Base-by-base conservation (phyloP, 2,797 vertebrate species). In the Lycodopsis pacificus region DNA sequence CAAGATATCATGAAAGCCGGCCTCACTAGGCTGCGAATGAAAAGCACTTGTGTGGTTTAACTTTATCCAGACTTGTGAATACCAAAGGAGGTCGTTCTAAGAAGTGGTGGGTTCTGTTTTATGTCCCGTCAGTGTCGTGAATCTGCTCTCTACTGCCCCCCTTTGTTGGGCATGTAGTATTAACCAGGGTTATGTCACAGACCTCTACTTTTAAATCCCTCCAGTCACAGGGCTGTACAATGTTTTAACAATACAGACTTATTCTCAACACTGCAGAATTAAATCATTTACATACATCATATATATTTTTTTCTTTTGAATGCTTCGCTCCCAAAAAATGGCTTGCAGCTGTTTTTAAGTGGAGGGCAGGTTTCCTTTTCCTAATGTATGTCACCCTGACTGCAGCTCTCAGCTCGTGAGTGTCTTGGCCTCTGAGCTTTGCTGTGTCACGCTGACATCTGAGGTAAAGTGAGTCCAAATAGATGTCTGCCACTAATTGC, bases 31-130 rank as follows among this genome's bases (percentile, higher is more conserved):
- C 84, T 82, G 86, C 57, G 90, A 92, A 93, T 93, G 78, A 93
- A 92, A 93, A 94, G 89, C 88, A 90, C 84, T 95, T 88, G 89
- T 92, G 91, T 85, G 91, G 86, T 94, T 94, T 90, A 89, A 91
- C 86, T 90, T 90, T 78, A 87, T 93, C 89, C 91, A 91, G 89
- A 92, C 92, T 89, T 86, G 86, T 89, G 88, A 93, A 93, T 87
- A 84, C 86, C 90, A 90, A 66, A 91, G 84, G 86, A 92, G 88
- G 87, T 89, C 51, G 73, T 86, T 89, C 79, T 82, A 77, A 84
- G 81, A 88, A 85, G 82, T 77, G 77, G 70, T 81, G 70, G 78
- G 84, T 54, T 90, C 87, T 91, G 87, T 51, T 91, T 87, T 80
- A 71, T 91, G 86, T 91, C 85, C 70, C 44, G 84, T 83, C 73